Conservation (phyloP, 2,113 vertebrate genomes). For the Nothobranchius furzeri region DNA sequence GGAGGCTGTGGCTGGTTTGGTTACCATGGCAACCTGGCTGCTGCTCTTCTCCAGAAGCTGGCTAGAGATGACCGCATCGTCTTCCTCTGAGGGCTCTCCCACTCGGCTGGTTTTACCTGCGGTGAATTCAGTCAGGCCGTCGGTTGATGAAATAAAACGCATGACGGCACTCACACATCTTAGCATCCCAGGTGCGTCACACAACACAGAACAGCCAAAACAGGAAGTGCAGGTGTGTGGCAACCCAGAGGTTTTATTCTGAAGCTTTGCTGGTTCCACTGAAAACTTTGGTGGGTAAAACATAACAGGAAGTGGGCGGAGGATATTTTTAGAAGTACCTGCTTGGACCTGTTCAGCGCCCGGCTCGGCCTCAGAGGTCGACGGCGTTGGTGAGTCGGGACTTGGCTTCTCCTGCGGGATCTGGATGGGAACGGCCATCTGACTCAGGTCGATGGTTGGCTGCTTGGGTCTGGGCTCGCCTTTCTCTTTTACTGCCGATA, state of each 20-base stretch:
- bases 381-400: conserved; percentile 85
- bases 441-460: conserved; percentile 95
- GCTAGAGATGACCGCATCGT: conserved; percentile 79
- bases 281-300: background rate
- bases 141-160: background rate
- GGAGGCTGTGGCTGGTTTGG: conserved; percentile 82
- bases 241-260: background rate
- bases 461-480: conserved; percentile 88
- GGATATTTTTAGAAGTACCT: conserved; percentile 69
- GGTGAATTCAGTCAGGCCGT: background rate
- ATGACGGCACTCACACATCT: background rate
- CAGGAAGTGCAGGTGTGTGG: background rate
- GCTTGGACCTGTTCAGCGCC: conserved; percentile 82
- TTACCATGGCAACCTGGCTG: conserved; percentile 83
- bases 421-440: conserved; percentile 97
- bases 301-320: conserved; percentile 13
- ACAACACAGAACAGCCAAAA: background rate
- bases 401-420: conserved; percentile 88
- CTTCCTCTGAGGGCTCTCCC: conserved; percentile 47
- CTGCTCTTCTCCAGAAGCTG: conserved; percentile 80
- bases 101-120: conserved; percentile 67
- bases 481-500: conserved; percentile 88
- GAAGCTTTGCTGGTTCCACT: conserved; percentile 4
- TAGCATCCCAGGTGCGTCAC: background rate
- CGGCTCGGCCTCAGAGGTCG: conserved; percentile 86